These are phyloP conservation scores for Branchellion lobata DNA, from an alignment of 2,888 invertebrate species.

Conservation along the genomic window DNA sequence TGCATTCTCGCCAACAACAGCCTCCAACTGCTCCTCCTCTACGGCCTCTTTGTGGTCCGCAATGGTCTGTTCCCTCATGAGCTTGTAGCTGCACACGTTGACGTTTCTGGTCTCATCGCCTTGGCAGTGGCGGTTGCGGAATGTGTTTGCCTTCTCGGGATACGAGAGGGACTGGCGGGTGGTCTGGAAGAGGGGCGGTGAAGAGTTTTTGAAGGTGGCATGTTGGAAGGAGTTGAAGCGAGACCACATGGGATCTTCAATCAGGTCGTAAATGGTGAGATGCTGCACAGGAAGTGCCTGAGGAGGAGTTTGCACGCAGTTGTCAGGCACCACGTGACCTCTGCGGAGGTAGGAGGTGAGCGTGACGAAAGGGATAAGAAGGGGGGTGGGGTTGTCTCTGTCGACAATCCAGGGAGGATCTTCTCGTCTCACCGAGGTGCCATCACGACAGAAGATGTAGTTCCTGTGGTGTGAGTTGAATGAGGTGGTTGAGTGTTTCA, in stretches of 20 bases:
- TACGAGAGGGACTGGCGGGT: background rate
- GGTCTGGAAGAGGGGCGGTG: slow-evolving; percentile 15
- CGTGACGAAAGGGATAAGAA: slow-evolving; percentile 3
- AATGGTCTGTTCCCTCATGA: background rate
- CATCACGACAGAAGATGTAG: slow-evolving; percentile 16
- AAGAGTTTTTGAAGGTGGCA: slow-evolving; percentile 6
- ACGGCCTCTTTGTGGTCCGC: background rate
- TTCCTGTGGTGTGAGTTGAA: background rate
- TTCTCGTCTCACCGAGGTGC: background rate
- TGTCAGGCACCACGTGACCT: slow-evolving; percentile 23
- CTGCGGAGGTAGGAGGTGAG: slow-evolving; percentile 3
- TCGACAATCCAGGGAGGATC: slow-evolving; percentile 31
- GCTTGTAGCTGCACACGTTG: slow-evolving; percentile 23
- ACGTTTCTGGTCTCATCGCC: background rate
- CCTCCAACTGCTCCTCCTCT: background rate
- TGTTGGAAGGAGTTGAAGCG: slow-evolving; percentile 35
- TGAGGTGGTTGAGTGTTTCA: no score
- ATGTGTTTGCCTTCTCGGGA: background rate
- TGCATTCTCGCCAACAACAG: no score
- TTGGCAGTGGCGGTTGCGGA: slow-evolving; percentile 12
- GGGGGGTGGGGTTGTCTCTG: slow-evolving; percentile 17
- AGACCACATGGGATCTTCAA: slow-evolving; percentile 39
- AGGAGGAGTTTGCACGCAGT: slow-evolving; percentile 35
- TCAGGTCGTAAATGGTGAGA: slow-evolving; percentile 30
- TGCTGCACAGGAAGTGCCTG: slow-evolving; percentile 15